A percentile compares a stretch with the other conserved stretches of the same genome.
Conservation (phyloP, 2,888 invertebrate species). For the Cataglyphis altisquamis region DNA sequence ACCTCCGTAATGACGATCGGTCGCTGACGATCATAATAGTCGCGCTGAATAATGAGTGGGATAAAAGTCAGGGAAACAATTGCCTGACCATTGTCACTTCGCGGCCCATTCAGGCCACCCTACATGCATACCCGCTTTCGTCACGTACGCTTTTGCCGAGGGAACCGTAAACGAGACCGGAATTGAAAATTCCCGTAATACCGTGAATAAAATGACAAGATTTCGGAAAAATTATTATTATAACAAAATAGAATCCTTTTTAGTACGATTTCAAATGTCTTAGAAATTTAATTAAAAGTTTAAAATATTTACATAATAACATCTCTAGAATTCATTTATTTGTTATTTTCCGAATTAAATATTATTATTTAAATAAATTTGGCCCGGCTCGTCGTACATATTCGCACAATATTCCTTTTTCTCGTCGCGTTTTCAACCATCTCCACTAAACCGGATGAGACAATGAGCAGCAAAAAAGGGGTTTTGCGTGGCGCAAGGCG, state of each 20-base stretch:
- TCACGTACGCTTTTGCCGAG: conserved; percentile 55
- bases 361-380: conserved; percentile 1
- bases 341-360: neutral
- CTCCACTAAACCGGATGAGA: conserved; percentile 64
- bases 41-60: conserved; percentile 72
- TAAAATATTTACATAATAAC: neutral
- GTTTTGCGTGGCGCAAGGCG: conserved; percentile 59
- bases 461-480: conserved; percentile 74
- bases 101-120: conserved; percentile 69
- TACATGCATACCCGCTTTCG: conserved; percentile 61
- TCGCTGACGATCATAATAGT: conserved; percentile 70
- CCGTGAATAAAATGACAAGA: conserved; percentile 61
- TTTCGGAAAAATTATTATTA: conserved; percentile 6
- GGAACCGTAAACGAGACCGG: conserved; percentile 55
- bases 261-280: neutral
- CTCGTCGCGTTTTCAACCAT: conserved; percentile 43
- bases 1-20: conserved; percentile 72
- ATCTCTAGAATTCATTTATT: conserved; percentile 1
- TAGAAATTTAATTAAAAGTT: neutral
- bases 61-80: conserved; percentile 83
- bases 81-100: conserved; percentile 73
- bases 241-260: neutral
- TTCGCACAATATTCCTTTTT: conserved; percentile 7
- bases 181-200: conserved; percentile 59
- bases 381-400: neutral